Conservation (phyloP, 2,797 vertebrate genomes). For the Malurus leucopterus region DNA sequence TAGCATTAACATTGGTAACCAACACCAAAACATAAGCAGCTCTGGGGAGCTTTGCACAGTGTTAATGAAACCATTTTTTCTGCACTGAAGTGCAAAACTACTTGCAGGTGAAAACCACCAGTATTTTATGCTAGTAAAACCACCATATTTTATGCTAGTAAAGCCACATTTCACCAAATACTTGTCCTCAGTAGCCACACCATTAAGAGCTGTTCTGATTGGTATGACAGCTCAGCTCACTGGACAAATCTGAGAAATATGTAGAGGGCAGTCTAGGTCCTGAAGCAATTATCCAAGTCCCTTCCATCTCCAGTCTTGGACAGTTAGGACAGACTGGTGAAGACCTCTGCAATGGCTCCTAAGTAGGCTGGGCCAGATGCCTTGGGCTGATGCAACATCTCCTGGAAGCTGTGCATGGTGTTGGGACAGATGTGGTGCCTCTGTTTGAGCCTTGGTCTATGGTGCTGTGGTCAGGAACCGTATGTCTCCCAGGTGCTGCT, state of each 20-base stretch:
- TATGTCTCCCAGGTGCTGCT: background rate
- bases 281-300: background rate
- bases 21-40: background rate
- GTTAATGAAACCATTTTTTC: background rate
- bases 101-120: background rate
- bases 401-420: background rate
- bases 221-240: background rate
- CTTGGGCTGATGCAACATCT: background rate
- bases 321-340: background rate
- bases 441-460: background rate
- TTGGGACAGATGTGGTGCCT: background rate
- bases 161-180: background rate
- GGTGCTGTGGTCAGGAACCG: background rate
- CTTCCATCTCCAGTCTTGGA: background rate
- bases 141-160: background rate
- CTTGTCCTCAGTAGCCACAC: background rate
- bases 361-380: background rate
- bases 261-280: background rate
- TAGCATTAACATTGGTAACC: background rate
- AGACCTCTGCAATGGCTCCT: background rate
- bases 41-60: background rate
- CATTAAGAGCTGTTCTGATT: background rate
- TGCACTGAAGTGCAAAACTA: background rate
- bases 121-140: background rate
- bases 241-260: background rate